Percentiles rank a stretch among this genome's conserved stretches.
These are phyloP conservation scores for Dermochelys coriacea DNA, from an alignment of 2,797 vertebrate genomes.

Conservation along the genomic window DNA sequence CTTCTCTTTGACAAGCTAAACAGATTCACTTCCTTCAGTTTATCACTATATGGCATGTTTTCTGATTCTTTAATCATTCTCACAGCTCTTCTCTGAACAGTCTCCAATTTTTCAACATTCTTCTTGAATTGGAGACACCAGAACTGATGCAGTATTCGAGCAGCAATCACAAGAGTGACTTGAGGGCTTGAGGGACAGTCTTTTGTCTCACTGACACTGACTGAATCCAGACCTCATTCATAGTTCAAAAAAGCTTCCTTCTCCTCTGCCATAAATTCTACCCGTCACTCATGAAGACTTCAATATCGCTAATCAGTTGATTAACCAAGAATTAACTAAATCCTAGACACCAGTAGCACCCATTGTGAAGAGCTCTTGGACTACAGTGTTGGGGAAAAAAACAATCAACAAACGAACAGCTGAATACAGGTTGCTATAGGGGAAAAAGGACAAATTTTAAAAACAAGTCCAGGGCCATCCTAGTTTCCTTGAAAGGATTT, in stretches of 20 bases:
- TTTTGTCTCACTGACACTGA: not conserved
- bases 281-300: not conserved
- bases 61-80: not conserved
- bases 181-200: rapidly evolving
- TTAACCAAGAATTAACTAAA: not conserved
- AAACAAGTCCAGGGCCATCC: rapidly evolving
- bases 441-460: not conserved
- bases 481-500: not conserved
- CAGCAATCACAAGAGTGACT: not conserved
- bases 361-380: not conserved
- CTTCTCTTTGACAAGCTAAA: not conserved
- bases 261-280: not conserved
- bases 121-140: not conserved
- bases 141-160: not conserved
- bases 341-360: rapidly evolving
- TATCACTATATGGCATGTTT: not conserved
- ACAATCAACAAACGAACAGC: not conserved
- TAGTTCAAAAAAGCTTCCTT: not conserved
- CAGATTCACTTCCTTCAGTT: not conserved
- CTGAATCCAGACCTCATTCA: not conserved
- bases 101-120: not conserved
- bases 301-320: not conserved
- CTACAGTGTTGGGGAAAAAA: rapidly evolving
- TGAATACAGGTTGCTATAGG: rapidly evolving
- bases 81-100: not conserved